Base-by-base conservation (phyloP, 1,140 invertebrate species). In the Anastrepha obliqua region DNA sequence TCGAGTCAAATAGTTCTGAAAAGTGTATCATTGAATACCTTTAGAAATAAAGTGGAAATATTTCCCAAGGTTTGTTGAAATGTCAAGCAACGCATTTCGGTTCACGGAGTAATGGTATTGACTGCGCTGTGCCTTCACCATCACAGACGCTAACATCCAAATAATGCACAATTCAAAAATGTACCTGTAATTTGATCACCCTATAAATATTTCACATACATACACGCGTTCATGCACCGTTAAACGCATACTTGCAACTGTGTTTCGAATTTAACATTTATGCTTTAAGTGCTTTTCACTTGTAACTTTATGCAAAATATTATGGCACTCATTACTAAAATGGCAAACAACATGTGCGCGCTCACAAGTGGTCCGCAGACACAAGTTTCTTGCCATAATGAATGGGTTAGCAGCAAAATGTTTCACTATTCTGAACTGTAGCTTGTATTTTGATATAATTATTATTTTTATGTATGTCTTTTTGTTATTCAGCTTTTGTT, bases 301-400 rank as follows among this genome's bases (percentile, higher is more conserved):
- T 67, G 29, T 13, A 67, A 67, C 29, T 67, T 67, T 42, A 67
- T 67, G 65, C 65, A 67, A 67, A 67, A 67, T 5, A 67, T 13
- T 20, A 20, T 67, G 8, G 29, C 3, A 20, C 65, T 67, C 65
- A 67, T 67, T 67, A 67, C 65, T 29, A 29, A 29, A 67, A 67
- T 67, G 39, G 39, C 65, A 67, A 67, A 42, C 11, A 55, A 11
- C 51, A 2, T 8, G 51, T 55, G 51, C 51, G 51, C 11, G 11
- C 11, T 55, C 11, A 55, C 11, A 55, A 6, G 51, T 8, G 51
- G 11, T 11, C 6, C 51, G 11, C 51, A 11, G 1, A 55, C 51
- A 55, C 51, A 55, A 6, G 11, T 55, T 6, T 55, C 6, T 55
- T 8, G 6, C 2, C 51, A 55, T 11, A 55, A 2, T 55, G 51